Conservation (phyloP, 2,888 invertebrate species). For the Lepidocyrtoides sp. region DNA sequence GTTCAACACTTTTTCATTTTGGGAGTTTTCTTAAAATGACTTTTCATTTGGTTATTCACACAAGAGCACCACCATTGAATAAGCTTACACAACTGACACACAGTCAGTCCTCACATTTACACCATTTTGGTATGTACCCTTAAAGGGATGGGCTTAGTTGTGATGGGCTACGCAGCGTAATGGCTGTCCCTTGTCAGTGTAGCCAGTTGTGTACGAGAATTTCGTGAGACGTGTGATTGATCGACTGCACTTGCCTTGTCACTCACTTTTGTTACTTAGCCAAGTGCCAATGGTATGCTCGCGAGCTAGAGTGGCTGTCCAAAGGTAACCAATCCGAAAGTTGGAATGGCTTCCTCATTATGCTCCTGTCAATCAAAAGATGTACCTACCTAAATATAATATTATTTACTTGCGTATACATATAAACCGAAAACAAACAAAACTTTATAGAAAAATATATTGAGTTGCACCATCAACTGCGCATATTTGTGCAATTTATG, state of each 20-base stretch:
- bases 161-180: neutral
- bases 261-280: constrained; percentile 41
- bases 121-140: constrained; percentile 25
- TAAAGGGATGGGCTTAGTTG: constrained; percentile 14
- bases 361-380: constrained; percentile 67
- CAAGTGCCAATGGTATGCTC: constrained; percentile 57
- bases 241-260: constrained; percentile 69
- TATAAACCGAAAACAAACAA: neutral
- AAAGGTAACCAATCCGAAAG: constrained; percentile 67
- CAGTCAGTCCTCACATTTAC: neutral
- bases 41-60: neutral
- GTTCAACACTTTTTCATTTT: no score
- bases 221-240: constrained; percentile 55
- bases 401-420: neutral
- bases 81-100: neutral
- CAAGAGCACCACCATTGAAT: no score
- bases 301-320: constrained; percentile 50
- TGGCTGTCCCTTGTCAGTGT: constrained; percentile 7
- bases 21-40: neutral
- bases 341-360: constrained; percentile 74
- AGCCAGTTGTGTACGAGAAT: constrained; percentile 48
- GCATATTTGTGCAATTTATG: no score
- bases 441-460: neutral
- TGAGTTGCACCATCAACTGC: no score
- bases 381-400: constrained; percentile 12